Evolutionary conservation across 2,888 invertebrate genomes (phyloP).

Genomic region (Catocala fraxini): DNA sequence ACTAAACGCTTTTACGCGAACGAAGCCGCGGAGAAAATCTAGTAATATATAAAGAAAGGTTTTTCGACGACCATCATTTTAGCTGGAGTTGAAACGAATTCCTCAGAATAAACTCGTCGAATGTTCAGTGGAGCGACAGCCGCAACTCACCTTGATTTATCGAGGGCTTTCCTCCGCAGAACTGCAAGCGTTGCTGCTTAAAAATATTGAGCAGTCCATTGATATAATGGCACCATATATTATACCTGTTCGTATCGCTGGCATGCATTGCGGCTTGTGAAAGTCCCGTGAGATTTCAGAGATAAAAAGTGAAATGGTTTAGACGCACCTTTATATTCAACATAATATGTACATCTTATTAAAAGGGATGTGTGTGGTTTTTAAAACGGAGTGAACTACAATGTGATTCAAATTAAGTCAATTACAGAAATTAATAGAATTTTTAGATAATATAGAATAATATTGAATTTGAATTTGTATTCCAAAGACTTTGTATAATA

Average conservation of each 20-base stretch:
- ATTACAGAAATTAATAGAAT: too few relatives aligned
- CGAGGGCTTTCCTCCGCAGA: constrained; percentile 16
- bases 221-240: constrained; percentile 15
- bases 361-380: too few relatives aligned
- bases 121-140: constrained; percentile 12
- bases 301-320: background rate
- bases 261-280: background rate
- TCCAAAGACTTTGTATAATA: too few relatives aligned
- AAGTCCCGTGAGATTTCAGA: background rate
- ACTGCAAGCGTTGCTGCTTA: constrained; percentile 20
- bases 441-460: too few relatives aligned
- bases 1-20: too few relatives aligned
- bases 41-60: background rate
- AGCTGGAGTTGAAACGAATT: background rate
- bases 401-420: too few relatives aligned
- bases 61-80: background rate
- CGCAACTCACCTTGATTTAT: constrained; percentile 23
- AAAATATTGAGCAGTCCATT: constrained; percentile 24
- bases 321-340: too few relatives aligned
- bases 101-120: constrained; percentile 17
- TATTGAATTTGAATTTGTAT: too few relatives aligned
- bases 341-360: too few relatives aligned
- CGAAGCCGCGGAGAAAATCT: too few relatives aligned
- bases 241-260: background rate
- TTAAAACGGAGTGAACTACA: too few relatives aligned